Evolutionary conservation across 2,888 invertebrate genomes (phyloP).

Genomic region (Fragum fragum): DNA sequence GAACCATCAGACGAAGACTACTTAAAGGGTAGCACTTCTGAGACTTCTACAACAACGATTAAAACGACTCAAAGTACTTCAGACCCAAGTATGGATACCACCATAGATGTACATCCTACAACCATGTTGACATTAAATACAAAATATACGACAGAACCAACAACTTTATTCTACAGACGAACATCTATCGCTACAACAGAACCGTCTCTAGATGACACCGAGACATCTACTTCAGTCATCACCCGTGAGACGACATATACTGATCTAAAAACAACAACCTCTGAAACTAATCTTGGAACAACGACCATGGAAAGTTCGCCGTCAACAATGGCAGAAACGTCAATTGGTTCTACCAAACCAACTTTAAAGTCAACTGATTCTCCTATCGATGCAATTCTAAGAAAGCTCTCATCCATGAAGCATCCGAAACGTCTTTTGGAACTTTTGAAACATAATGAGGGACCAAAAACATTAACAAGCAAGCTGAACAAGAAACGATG

Average conservation of each 20-base stretch:
- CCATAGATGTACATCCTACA: neutral
- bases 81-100: neutral
- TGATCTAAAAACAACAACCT: neutral
- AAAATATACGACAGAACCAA: conserved; percentile 11
- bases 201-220: neutral
- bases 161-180: neutral
- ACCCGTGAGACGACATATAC: neutral
- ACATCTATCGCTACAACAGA: neutral
- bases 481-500: neutral
- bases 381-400: neutral
- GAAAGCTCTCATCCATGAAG: neutral
- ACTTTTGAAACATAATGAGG: neutral
- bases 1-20: neutral
- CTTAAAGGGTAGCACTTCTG: neutral
- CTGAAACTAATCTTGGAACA: neutral
- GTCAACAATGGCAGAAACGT: neutral
- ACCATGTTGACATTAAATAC: conserved; percentile 3
- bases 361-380: neutral
- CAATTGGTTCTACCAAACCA: neutral
- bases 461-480: neutral
- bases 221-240: neutral
- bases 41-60: neutral
- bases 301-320: neutral
- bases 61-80: neutral
- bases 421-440: neutral